Conservation (phyloP, 2,888 invertebrate genomes). For the Drosophila maculinotata region DNA sequence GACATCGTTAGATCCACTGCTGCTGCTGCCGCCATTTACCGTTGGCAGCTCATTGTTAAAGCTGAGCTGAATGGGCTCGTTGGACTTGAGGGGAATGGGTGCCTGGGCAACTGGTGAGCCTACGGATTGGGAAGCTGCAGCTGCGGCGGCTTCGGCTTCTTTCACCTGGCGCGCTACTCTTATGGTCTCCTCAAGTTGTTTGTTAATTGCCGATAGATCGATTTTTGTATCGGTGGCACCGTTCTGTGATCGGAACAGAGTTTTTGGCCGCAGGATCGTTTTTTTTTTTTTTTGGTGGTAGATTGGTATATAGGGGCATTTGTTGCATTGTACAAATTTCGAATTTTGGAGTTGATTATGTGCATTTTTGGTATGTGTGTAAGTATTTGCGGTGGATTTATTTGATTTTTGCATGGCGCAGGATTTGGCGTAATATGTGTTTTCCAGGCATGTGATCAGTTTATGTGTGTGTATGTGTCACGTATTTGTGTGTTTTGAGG, state of each 20-base stretch:
- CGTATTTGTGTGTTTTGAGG: too few species aligned
- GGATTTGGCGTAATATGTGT: constrained; percentile 41
- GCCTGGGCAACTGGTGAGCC: constrained; percentile 64
- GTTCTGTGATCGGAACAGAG: constrained; percentile 62
- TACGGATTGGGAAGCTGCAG: constrained; percentile 56
- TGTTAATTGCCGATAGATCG: constrained; percentile 84
- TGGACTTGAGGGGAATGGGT: constrained; percentile 65
- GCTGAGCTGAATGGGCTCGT: constrained; percentile 81
- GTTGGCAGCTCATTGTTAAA: constrained; percentile 81
- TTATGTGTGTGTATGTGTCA: constrained; percentile 12
- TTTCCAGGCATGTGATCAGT: too few species aligned
- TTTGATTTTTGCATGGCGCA: constrained; percentile 32
- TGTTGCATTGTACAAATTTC: constrained; percentile 57
- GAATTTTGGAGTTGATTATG: constrained; percentile 64
- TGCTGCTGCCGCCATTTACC: constrained; percentile 44
- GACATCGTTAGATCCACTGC: constrained; percentile 71
- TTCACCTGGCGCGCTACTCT: constrained; percentile 85
- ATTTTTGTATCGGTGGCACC: constrained; percentile 84
- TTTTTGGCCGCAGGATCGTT: constrained; percentile 25
- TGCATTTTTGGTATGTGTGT: constrained; percentile 48
- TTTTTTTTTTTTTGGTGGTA: constrained; percentile 15
- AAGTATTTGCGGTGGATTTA: constrained; percentile 12
- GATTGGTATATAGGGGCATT: constrained; percentile 50
- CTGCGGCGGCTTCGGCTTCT: constrained; percentile 82
- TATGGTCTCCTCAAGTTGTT: constrained; percentile 85